Evolutionary conservation across 1,140 invertebrate species (phyloP).

Genomic region (Phymorhynchus buccinoides): DNA sequence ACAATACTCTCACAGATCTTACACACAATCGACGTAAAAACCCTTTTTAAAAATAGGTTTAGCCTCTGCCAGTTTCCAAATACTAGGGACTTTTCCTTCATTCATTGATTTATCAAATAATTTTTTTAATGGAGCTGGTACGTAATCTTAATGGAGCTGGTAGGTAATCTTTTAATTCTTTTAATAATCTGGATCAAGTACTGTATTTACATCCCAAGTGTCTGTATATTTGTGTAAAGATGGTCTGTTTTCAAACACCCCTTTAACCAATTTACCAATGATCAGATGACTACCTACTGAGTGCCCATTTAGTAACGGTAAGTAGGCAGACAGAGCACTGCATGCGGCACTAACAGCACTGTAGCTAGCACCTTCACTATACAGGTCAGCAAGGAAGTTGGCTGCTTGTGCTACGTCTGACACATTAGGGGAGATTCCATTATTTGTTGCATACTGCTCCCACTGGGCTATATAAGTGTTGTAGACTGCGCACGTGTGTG

Average conservation of each 20-base stretch:
- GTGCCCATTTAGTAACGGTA: slow-evolving; percentile 21
- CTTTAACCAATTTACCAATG: slow-evolving; percentile 38
- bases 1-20: too few species aligned
- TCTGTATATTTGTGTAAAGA: slow-evolving; percentile 29
- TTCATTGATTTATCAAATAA: too few species aligned
- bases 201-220: slow-evolving; percentile 43
- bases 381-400: slow-evolving; percentile 37
- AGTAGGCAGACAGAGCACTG: slow-evolving; percentile 32
- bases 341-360: slow-evolving; percentile 43
- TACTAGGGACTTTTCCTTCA: too few species aligned
- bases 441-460: slow-evolving; percentile 37
- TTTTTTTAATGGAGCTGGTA: too few species aligned
- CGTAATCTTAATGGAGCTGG: too few species aligned
- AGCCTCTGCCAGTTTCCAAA: too few species aligned
- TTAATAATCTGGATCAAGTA: too few species aligned
- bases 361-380: slow-evolving; percentile 22
- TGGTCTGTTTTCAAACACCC: slow-evolving; percentile 41
- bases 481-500: slow-evolving; percentile 39
- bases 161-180: too few species aligned
- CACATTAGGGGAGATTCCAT: slow-evolving; percentile 37
- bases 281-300: slow-evolving; percentile 33
- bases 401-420: slow-evolving; percentile 23
- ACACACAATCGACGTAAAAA: too few species aligned
- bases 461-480: slow-evolving; percentile 44
- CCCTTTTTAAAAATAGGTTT: too few species aligned